These are phyloP conservation scores for Epirrita christyi DNA, from an alignment of 2,888 invertebrate species.

Conservation along the genomic window DNA sequence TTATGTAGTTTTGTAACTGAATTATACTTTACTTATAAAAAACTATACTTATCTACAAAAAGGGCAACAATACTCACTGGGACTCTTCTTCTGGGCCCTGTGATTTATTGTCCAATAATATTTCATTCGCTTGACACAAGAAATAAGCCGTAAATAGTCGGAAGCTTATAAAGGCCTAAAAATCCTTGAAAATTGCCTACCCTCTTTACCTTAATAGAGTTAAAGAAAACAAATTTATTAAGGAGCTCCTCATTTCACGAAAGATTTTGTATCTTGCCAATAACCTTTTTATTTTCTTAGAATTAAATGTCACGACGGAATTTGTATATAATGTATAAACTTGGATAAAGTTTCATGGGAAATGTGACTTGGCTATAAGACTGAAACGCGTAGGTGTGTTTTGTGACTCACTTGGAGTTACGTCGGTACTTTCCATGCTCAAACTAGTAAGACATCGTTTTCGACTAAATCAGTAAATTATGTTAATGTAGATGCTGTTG, in stretches of 20 bases:
- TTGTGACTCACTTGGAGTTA: slow-evolving; percentile 18
- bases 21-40: slow-evolving; percentile 4
- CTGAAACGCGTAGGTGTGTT: slow-evolving; percentile 26
- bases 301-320: slow-evolving; percentile 17
- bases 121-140: slow-evolving; percentile 25
- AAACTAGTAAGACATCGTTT: slow-evolving; percentile 13
- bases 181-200: slow-evolving; percentile 32
- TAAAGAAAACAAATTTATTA: slow-evolving; percentile 38
- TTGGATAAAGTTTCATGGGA: slow-evolving; percentile 24
- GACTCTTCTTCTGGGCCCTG: slow-evolving; percentile 9
- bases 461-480: slow-evolving; percentile 6
- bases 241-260: slow-evolving; percentile 22
- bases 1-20: too few relatives aligned
- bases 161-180: slow-evolving; percentile 18
- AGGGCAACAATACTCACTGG: slow-evolving; percentile 12
- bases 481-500: slow-evolving; percentile 2
- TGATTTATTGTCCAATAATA: slow-evolving; percentile 27
- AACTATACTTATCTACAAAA: slow-evolving; percentile 13
- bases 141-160: slow-evolving; percentile 25
- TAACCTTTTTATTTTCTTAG: slow-evolving; percentile 27
- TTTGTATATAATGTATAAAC: too few relatives aligned
- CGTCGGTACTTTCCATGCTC: slow-evolving; percentile 8
- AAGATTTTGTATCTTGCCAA: slow-evolving; percentile 33
- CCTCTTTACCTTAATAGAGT: slow-evolving; percentile 26
- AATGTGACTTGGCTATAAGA: slow-evolving; percentile 14